A percentile compares a stretch with the other conserved stretches of the same genome.
Evolutionary conservation across 2,113 vertebrate genomes (phyloP).

Genomic region (Mirza zaza): DNA sequence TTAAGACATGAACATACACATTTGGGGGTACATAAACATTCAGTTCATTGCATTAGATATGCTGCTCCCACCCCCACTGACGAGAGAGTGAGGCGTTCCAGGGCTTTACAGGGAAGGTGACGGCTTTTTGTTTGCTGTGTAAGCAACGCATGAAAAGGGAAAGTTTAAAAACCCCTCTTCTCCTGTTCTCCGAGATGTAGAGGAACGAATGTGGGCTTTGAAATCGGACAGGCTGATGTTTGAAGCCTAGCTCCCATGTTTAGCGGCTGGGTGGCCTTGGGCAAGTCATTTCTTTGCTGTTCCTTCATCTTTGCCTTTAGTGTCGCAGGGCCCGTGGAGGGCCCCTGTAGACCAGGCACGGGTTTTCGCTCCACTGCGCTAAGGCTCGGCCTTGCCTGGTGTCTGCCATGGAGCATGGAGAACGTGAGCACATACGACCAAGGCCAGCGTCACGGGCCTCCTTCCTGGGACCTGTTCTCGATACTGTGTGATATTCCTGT

Average conservation of each 20-base stretch:
- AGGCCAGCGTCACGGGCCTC: not conserved
- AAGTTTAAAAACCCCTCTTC: not conserved
- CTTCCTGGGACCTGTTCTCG: not conserved
- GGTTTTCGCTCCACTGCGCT: not conserved
- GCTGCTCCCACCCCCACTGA: fast-evolving
- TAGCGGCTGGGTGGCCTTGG: not conserved
- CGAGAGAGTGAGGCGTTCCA: not conserved
- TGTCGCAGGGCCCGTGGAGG: too few species aligned
- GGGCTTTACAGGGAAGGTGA: not conserved
- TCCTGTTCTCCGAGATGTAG: not conserved
- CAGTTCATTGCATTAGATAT: not conserved
- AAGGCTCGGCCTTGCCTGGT: not conserved
- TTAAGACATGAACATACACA: not conserved
- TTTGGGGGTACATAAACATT: not conserved
- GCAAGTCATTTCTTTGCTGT: not conserved
- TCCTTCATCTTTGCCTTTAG: not conserved
- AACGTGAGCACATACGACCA: not conserved
- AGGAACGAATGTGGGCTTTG: not conserved
- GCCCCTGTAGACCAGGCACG: not conserved
- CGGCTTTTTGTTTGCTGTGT: not conserved
- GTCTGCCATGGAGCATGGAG: not conserved
- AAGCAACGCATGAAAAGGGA: not conserved
- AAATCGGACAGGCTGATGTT: not conserved
- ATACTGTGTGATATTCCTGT: not conserved
- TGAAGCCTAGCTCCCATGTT: not conserved